Base-by-base conservation (phyloP, 2,888 invertebrate species). In the Megastigmus dorsalis region DNA sequence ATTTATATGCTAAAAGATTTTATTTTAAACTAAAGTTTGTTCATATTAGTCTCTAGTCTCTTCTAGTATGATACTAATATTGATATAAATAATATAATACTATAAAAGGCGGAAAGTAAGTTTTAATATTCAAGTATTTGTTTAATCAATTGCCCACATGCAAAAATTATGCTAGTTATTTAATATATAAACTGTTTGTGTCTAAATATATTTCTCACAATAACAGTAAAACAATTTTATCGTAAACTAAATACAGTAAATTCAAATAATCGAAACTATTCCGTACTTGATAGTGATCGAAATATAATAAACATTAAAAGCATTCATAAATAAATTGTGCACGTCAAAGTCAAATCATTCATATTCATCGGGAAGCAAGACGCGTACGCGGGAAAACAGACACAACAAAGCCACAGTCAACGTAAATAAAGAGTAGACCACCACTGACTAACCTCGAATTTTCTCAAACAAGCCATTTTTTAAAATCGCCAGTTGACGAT, bases 381-480 rank as follows among this genome's bases (percentile, higher is more conserved):
- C 15, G 26, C n/a, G 30, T 50, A 15, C 41, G 54, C 50, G 45
- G 65, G 48, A 66, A 75, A 63, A 3, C n/a, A 30, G 28, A 45
- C 15, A 68, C 13, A 60, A 67, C 59, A 66, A 66, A 59, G 45
- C 36, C 9, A 2, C 2, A n/a, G n/a, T 48, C 15, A 13, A 36
- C 15, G 41, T 54, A 55, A 62, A 73, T 28, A 45, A 60, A 62
- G 9, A 26, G 5, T 20, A 7, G 6, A 15, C 0, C 38, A 0
- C n/a, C n/a, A n/a, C n/a, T n/a, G n/a, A 70, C 73, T 73, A 73
- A 76, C 76, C 76, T 76, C 76, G 62, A 65, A 62, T 48, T 76
- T 73, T 54, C 60, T 65, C 48, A 70, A 63, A 48, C 70, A 73
- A 38, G 69, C 69, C 76, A 76, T 70, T 54, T 55, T 72, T 33